A percentile compares a stretch with the other conserved stretches of the same genome.
phyloP scores from a whole-genome alignment of 2,797 vertebrate species.

The Onychomys torridus region DNA sequence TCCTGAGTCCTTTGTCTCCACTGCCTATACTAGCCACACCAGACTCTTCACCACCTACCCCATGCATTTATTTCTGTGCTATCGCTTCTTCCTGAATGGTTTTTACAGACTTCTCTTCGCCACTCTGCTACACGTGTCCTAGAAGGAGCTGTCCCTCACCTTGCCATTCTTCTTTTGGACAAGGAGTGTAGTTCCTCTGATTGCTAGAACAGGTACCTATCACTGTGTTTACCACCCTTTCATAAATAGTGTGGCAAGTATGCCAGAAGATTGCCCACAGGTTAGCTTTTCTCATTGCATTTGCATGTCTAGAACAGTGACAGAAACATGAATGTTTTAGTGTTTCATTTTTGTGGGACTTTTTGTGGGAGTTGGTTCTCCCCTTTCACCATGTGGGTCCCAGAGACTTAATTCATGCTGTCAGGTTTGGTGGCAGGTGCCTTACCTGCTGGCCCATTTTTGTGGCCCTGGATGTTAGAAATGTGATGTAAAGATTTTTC shows the following conservation, averaged over 20 bases:
- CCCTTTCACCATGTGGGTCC: background rate
- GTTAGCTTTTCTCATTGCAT: slow-evolving; percentile 25
- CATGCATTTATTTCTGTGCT: slow-evolving; percentile 13
- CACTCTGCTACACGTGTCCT: slow-evolving; percentile 5
- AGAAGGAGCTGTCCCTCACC: background rate
- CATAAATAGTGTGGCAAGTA: background rate
- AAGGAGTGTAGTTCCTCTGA: background rate
- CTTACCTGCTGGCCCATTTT: background rate
- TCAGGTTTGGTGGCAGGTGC: background rate
- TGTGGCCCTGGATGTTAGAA: background rate
- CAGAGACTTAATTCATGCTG: background rate
- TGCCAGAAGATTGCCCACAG: background rate
- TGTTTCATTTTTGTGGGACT: background rate
- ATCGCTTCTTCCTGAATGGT: slow-evolving; percentile 11
- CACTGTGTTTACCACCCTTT: slow-evolving; percentile 21
- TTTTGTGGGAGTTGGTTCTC: background rate
- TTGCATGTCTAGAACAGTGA: slow-evolving; percentile 25
- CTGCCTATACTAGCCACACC: background rate
- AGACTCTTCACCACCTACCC: background rate
- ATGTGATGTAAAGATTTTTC: slow-evolving; percentile 41
- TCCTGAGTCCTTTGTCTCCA: background rate
- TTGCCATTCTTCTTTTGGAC: background rate
- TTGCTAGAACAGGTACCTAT: background rate
- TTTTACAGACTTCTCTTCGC: slow-evolving; percentile 20
- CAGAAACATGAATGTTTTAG: background rate